These are phyloP conservation scores for Scolanthus callimorphus DNA, from an alignment of 92 coral and sea anemone species.

Conservation along the genomic window DNA sequence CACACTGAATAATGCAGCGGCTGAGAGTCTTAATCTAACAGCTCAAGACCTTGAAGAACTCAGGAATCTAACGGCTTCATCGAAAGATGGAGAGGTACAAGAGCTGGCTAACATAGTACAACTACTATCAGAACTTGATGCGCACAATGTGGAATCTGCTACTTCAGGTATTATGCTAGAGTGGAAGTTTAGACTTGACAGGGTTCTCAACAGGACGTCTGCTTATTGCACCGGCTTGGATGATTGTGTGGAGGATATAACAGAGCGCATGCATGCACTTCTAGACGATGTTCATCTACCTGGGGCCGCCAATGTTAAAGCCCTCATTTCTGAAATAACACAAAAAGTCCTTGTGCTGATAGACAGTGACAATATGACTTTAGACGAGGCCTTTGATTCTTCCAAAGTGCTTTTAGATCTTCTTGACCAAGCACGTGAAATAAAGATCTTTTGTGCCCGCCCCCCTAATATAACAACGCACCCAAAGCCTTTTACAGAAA, in stretches of 20 bases:
- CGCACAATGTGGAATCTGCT: background rate
- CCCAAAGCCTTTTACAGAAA: background rate
- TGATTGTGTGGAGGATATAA: background rate
- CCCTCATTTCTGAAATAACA: background rate
- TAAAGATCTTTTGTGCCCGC: background rate
- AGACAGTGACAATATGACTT: background rate
- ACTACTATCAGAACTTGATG: background rate
- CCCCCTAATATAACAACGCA: background rate
- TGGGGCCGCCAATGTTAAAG: background rate
- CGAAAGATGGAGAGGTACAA: background rate
- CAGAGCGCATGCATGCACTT: background rate
- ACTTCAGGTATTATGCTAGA: background rate
- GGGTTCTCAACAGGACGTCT: background rate
- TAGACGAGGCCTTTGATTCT: background rate
- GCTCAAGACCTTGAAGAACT: background rate
- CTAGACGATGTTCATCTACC: background rate
- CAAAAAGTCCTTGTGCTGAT: too few relatives aligned
- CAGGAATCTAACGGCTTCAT: background rate
- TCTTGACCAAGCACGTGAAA: background rate
- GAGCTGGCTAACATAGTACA: background rate
- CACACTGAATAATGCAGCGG: background rate
- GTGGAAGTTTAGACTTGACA: background rate
- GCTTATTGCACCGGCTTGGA: background rate
- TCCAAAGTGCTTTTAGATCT: background rate
- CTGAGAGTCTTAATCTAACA: background rate